Percentiles rank a stretch among this genome's conserved stretches.
Conservation (phyloP, 2,797 vertebrate species). For the Phalloptychus januarius region DNA sequence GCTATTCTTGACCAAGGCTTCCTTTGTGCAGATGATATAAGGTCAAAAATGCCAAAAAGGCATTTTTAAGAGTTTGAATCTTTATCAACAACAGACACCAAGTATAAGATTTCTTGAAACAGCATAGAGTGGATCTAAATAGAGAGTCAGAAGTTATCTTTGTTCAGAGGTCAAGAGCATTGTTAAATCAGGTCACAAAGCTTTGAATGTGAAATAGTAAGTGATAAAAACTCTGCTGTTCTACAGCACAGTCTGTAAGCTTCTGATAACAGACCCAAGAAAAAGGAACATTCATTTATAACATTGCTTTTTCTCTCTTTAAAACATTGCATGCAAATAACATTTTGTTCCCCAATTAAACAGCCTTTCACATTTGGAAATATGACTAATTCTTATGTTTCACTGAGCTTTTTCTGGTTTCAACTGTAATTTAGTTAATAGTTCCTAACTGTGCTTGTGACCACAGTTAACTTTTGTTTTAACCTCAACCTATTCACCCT, state of each 20-base stretch:
- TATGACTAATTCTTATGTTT: not conserved
- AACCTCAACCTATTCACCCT: not conserved
- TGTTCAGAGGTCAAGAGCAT: not conserved
- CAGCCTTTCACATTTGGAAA: not conserved
- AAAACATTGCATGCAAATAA: not conserved
- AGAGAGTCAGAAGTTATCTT: not conserved
- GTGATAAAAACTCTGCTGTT: slow-evolving; percentile 11
- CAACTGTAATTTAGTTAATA: not conserved
- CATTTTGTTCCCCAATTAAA: not conserved
- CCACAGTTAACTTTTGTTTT: not conserved
- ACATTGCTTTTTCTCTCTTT: slow-evolving; percentile 12
- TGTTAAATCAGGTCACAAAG: not conserved
- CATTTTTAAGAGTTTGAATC: not conserved
- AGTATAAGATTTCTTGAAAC: not conserved
- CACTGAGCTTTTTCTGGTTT: not conserved
- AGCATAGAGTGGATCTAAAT: not conserved
- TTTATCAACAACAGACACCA: not conserved
- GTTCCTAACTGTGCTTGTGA: not conserved
- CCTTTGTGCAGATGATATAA: not conserved
- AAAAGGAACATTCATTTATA: not conserved
- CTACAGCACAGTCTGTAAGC: not conserved
- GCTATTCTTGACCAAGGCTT: not conserved
- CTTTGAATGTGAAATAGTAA: slow-evolving; percentile 9
- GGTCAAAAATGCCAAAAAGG: not conserved
- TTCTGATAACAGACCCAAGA: not conserved